Base-by-base conservation (phyloP, 2,797 vertebrate species). In the Acridotheres tristis region DNA sequence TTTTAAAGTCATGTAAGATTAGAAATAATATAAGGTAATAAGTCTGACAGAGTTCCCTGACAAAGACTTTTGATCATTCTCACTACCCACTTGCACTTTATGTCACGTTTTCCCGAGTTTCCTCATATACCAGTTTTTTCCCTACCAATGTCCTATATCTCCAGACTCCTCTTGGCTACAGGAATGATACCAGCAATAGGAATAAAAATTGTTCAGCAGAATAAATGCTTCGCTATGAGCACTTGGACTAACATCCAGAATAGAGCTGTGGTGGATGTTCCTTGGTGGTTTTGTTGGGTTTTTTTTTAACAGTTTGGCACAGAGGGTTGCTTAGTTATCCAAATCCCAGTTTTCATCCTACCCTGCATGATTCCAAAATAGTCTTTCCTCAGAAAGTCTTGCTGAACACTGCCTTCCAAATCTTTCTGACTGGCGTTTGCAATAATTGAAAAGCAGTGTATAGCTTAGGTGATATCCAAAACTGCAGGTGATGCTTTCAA, bases 11-110 rank as follows among this genome's bases (percentile, higher is more conserved):
- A 74, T 75, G 91, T 92, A 72, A 65, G n/a, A 65, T 78, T 66
- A 91, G 16, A 14, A 65, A 65, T 74, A 92, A 65, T 61, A 69
- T 25, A 50, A 88, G 55, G 32, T 32, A 83, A 65, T 72, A 71
- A 51, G 63, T 72, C 51, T 47, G 51, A 14, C 55, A 85, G 54
- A 57, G 27, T 42, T 75, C 13, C 21, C 48, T 85, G 69, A 13
- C 57, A 79, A 79, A 90, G n/a, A 86, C 76, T 84, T 84, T 93
- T 81, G 68, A 54, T 40, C 38, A 12, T 88, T 90, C 79, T 81
- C 58, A 72, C 76, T 88, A 85, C 19, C 30, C 23, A 72, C 51
- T 75, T 94, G 47, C 45, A 48, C 26, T 43, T 92, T 45, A 53
- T 65, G 27, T 61, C n/a, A 36, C 14, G 27, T 75, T 95, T 92